Evolutionary conservation across 1,140 invertebrate genomes (phyloP).

Genomic region (Atta texana): DNA sequence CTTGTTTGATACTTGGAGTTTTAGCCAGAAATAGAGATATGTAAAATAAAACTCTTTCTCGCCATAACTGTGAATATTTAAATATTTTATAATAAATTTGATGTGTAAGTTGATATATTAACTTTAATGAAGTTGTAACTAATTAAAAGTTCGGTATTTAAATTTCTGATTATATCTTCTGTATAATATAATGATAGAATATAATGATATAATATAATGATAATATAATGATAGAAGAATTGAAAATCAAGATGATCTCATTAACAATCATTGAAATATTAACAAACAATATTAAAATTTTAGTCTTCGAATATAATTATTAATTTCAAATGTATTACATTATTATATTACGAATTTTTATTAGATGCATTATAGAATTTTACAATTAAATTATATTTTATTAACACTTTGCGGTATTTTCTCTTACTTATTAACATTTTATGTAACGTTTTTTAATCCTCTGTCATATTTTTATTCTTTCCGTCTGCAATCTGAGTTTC

Average conservation of each 20-base stretch:
- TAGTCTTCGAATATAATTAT: background rate
- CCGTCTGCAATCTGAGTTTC: no score
- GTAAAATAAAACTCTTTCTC: conserved; percentile 14
- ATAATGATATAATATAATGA: background rate
- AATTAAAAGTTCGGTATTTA: conserved; percentile 52
- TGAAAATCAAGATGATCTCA: background rate
- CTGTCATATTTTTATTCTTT: no score
- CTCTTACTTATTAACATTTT: no score
- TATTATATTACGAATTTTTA: background rate
- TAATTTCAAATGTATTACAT: conserved; percentile 6
- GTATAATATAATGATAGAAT: conserved; percentile 11
- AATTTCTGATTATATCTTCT: conserved; percentile 19
- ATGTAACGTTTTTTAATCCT: background rate
- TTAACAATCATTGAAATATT: conserved; percentile 25
- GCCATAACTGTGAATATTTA: conserved; percentile 35
- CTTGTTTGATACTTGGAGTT: conserved; percentile 7
- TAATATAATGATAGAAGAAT: conserved; percentile 9
- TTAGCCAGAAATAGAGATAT: background rate
- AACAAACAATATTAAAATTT: background rate
- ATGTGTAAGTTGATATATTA: background rate
- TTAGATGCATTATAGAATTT: background rate
- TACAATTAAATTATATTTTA: background rate
- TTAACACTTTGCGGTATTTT: background rate
- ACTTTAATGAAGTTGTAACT: conserved; percentile 23
- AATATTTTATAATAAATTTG: conserved; percentile 35